Evolutionary conservation across 2,888 invertebrate species (phyloP).

Genomic region (Drosophila recens): DNA sequence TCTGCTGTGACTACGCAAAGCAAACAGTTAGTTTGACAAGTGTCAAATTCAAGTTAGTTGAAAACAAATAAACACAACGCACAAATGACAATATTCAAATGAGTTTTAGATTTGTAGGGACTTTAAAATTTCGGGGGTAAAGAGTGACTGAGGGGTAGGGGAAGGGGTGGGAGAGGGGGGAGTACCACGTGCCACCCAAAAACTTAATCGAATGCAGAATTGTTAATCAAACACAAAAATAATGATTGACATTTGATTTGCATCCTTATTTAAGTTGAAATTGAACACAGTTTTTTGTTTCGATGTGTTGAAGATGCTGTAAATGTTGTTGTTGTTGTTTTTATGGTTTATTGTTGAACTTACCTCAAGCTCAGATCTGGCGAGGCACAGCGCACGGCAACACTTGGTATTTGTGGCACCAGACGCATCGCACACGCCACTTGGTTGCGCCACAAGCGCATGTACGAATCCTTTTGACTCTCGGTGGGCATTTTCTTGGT

Average conservation of each 20-base stretch:
- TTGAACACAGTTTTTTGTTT: constrained; percentile 7
- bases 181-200: constrained; percentile 33
- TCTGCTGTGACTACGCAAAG: constrained; percentile 30
- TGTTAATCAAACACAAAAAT: constrained; percentile 64
- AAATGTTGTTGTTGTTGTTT: constrained; percentile 7
- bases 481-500: constrained; percentile 96
- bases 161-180: not conserved
- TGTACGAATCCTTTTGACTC: constrained; percentile 92
- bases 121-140: not conserved
- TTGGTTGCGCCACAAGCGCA: constrained; percentile 99
- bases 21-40: constrained; percentile 29
- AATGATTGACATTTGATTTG: constrained; percentile 41
- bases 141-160: not conserved
- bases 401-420: constrained; percentile 95
- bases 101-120: constrained; percentile 19
- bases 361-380: constrained; percentile 96
- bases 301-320: constrained; percentile 25
- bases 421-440: constrained; percentile 98
- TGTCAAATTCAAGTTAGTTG: constrained; percentile 23
- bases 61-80: constrained; percentile 30
- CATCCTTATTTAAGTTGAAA: constrained; percentile 10
- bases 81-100: constrained; percentile 34
- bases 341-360: constrained; percentile 51
- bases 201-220: constrained; percentile 52
- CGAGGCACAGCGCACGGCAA: constrained; percentile 95